These are phyloP conservation scores for Rhabditoides inermis DNA, from an alignment of 2,888 invertebrate genomes.

Conservation along the genomic window DNA sequence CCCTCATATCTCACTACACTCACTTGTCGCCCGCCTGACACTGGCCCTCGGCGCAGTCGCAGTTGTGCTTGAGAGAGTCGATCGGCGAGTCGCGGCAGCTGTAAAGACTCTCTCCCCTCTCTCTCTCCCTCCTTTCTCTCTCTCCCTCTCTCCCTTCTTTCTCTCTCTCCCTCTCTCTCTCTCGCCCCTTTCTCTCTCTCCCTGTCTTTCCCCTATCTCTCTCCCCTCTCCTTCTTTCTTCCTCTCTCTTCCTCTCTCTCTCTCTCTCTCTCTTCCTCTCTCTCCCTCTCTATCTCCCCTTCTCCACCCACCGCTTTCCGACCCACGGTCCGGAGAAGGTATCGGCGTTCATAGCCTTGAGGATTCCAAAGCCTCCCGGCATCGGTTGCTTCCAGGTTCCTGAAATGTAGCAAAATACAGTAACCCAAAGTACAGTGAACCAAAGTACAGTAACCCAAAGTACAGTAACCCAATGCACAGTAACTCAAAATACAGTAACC, in stretches of 20 bases:
- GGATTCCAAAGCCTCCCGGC: constrained; percentile 43
- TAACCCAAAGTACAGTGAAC: neutral
- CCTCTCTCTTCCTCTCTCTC: too few species aligned
- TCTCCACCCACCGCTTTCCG: constrained; percentile 60
- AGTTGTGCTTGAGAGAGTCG: constrained; percentile 49
- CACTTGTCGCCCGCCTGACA: constrained; percentile 67
- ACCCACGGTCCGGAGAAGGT: constrained; percentile 84
- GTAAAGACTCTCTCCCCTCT: neutral
- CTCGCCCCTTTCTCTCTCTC: too few species aligned
- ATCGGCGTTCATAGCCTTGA: constrained; percentile 79
- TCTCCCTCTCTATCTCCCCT: too few species aligned
- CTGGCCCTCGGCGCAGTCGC: constrained; percentile 48
- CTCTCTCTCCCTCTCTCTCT: too few species aligned
- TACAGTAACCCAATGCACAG: neutral
- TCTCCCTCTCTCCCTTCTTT: too few species aligned
- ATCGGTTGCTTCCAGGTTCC: constrained; percentile 65
- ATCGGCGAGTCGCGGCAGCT: constrained; percentile 76
- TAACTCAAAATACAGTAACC: neutral
- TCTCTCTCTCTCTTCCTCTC: too few species aligned
- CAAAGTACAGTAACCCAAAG: neutral
- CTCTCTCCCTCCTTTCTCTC: too few species aligned
- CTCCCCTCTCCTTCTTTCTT: too few species aligned
- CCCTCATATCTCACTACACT: too few species aligned
- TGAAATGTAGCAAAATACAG: constrained; percentile 3
- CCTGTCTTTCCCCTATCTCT: too few species aligned